A percentile compares a stretch with the other conserved stretches of the same genome.
phyloP scores from a whole-genome alignment of 2,888 invertebrate genomes.

The Lissocephala sabroskyi region DNA sequence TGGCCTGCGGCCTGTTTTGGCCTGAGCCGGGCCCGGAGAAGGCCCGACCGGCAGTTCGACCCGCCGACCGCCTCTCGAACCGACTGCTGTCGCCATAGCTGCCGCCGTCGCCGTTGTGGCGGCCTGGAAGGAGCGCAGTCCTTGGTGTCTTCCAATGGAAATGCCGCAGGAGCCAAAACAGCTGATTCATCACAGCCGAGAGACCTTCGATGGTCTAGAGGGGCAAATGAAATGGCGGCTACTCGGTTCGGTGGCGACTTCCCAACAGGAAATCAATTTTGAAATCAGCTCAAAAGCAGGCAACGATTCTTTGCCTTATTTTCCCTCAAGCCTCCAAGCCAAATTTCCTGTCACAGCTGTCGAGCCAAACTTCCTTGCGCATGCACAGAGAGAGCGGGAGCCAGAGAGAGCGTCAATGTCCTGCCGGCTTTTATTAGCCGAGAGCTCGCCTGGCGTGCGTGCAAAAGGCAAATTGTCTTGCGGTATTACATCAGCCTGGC shows the following conservation, averaged over 20 bases:
- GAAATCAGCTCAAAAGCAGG: constrained; percentile 10
- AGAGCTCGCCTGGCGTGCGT: constrained; percentile 31
- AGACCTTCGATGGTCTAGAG: constrained; percentile 1
- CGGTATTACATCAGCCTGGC: constrained; percentile 59
- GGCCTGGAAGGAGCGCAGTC: constrained; percentile 12
- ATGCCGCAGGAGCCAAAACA: constrained; percentile 32
- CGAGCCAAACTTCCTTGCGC: background rate
- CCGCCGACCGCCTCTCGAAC: constrained; percentile 5
- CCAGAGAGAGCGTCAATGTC: constrained; percentile 1
- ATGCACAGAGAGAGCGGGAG: background rate
- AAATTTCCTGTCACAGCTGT: constrained; percentile 31
- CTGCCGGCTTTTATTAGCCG: constrained; percentile 41
- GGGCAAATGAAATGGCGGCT: background rate
- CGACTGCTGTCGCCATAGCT: no score
- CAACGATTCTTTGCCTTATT: constrained; percentile 1
- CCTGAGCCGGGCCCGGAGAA: constrained; percentile 12
- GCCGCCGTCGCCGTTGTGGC: constrained; percentile 14
- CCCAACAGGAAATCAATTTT: background rate
- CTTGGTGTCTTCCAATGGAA: constrained; percentile 16
- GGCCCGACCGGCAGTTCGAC: background rate
- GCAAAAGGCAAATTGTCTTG: constrained; percentile 52
- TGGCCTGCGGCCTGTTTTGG: constrained; percentile 45
- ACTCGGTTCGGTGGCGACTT: no score
- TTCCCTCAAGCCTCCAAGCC: background rate
- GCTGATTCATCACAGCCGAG: constrained; percentile 47